phyloP scores from a whole-genome alignment of 2,888 invertebrate genomes.

The Galeruca laticollis region DNA sequence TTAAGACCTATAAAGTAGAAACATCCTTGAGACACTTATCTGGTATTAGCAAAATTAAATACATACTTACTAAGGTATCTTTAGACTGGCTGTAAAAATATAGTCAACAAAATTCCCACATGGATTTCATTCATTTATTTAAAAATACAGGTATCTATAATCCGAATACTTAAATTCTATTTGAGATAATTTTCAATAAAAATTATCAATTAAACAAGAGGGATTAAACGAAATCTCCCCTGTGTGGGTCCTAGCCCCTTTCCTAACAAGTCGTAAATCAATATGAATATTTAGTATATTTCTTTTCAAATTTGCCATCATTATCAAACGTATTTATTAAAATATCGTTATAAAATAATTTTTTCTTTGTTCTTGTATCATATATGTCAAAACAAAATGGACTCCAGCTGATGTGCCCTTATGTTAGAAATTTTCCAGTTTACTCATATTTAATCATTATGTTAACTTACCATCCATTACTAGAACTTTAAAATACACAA shows the following conservation, averaged over 20 bases:
- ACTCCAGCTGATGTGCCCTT: neutral
- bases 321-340: neutral
- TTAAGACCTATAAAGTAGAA: too few species aligned
- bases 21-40: too few species aligned
- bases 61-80: too few species aligned
- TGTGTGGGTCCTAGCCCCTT: neutral
- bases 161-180: neutral
- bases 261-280: neutral
- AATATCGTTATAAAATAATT: neutral
- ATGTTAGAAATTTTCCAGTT: neutral
- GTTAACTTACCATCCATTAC: conserved; percentile 16
- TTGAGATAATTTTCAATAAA: neutral
- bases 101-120: too few species aligned
- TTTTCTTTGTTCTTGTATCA: neutral
- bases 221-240: neutral
- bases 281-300: neutral
- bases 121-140: too few species aligned
- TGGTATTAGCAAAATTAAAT: too few species aligned
- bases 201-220: neutral
- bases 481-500: neutral
- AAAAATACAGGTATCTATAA: too few species aligned
- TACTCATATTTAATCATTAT: neutral
- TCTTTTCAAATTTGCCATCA: neutral
- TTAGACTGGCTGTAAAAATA: too few species aligned
- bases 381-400: conserved; percentile 6